These are phyloP conservation scores for Nudaria mundana DNA, from an alignment of 2,888 invertebrate genomes.

Conservation along the genomic window DNA sequence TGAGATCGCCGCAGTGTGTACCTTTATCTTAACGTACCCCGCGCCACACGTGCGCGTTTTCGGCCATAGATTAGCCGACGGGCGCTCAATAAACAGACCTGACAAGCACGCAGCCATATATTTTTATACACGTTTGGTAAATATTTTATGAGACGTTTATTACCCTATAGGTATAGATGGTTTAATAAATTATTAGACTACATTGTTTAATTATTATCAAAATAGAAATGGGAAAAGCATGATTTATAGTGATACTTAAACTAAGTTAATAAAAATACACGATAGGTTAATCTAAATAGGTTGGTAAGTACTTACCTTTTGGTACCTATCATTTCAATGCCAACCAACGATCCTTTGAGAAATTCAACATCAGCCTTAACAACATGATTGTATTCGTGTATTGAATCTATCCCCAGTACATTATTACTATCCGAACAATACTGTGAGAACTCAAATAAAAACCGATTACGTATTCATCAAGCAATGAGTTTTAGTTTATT, in stretches of 20 bases:
- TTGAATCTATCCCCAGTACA: constrained; percentile 27
- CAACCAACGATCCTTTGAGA: background rate
- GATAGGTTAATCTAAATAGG: background rate
- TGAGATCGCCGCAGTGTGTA: constrained; percentile 48
- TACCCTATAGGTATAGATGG: constrained; percentile 8
- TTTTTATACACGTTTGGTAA: constrained; percentile 11
- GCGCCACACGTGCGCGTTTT: constrained; percentile 64
- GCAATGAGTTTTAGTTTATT: constrained; percentile 57
- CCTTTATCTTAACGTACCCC: constrained; percentile 19
- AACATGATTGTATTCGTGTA: constrained; percentile 17
- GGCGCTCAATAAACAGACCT: constrained; percentile 53
- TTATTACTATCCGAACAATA: constrained; percentile 37
- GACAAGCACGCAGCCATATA: constrained; percentile 30
- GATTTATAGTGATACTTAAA: background rate
- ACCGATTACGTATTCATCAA: constrained; percentile 58
- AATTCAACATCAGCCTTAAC: background rate
- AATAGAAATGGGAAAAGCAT: constrained; percentile 2
- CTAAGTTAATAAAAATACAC: background rate
- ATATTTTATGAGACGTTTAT: constrained; percentile 16
- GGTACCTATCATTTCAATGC: background rate
- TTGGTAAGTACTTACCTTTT: background rate
- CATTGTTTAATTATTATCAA: constrained; percentile 4
- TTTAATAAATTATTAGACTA: constrained; percentile 9
- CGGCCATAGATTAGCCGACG: constrained; percentile 44
- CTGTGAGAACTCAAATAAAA: constrained; percentile 42